Conservation (phyloP, 2,888 invertebrate species). For the Mycalesis mineus region DNA sequence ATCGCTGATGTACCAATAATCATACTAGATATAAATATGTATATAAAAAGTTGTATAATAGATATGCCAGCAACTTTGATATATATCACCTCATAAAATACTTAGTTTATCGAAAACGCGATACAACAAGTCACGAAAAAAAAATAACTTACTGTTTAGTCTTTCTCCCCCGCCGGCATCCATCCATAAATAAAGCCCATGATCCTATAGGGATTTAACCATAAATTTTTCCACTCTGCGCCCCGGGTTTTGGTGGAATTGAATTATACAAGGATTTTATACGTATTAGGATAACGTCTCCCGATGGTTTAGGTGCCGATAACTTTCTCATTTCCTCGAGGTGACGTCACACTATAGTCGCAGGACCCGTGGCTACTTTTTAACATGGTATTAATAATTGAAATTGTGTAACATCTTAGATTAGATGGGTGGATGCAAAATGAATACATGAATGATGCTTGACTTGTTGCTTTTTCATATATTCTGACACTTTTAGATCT, state of each 20-base stretch:
- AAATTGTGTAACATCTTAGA: no score
- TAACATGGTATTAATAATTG: neutral
- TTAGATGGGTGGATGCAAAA: no score
- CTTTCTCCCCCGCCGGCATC: constrained; percentile 2
- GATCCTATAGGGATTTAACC: constrained; percentile 21
- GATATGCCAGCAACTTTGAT: neutral
- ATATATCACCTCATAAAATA: neutral
- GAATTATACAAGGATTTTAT: constrained; percentile 74
- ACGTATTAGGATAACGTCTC: constrained; percentile 70
- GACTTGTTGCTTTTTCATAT: no score
- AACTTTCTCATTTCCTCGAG: constrained; percentile 72
- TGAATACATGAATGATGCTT: no score
- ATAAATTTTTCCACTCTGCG: constrained; percentile 29
- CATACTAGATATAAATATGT: no score
- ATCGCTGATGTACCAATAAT: no score
- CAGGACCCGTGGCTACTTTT: neutral
- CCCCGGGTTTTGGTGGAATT: constrained; percentile 45
- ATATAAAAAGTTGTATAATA: no score
- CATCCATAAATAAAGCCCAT: constrained; percentile 13
- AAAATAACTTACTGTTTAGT: constrained; percentile 8
- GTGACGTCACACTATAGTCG: constrained; percentile 25
- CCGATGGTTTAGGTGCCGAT: constrained; percentile 70
- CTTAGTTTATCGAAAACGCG: neutral
- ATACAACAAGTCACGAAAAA: neutral
- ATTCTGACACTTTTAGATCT: no score